Evolutionary conservation across 2,113 vertebrate genomes (phyloP).

Genomic region (Megaptera novaeangliae): DNA sequence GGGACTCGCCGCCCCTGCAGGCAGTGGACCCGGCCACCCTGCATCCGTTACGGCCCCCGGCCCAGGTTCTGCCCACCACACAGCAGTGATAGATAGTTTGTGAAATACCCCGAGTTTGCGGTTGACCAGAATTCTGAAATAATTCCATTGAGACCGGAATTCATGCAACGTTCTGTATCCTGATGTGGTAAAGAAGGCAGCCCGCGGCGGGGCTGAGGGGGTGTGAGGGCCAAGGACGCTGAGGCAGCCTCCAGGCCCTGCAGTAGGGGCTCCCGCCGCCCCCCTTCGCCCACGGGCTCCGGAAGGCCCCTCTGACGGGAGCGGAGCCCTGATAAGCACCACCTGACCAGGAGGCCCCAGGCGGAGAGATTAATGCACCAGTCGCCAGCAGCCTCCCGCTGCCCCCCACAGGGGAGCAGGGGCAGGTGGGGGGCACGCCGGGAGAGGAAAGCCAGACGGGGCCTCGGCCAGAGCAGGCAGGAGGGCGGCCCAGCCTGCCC

Average conservation of each 20-base stretch:
- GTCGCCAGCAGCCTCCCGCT: conserved; percentile 79
- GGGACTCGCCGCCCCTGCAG: neutral
- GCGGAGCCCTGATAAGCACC: conserved; percentile 86
- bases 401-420: neutral
- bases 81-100: conserved; percentile 79
- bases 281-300: conserved; percentile 66
- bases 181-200: conserved; percentile 86
- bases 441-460: conserved; percentile 41
- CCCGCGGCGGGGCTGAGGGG: conserved; percentile 59
- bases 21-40: conserved; percentile 21
- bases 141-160: conserved; percentile 85
- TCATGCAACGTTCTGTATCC: conserved; percentile 85
- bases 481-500: neutral
- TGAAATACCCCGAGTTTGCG: conserved; percentile 82
- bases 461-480: neutral
- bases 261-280: conserved; percentile 48
- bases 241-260: conserved; percentile 73
- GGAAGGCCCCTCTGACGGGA: conserved; percentile 85
- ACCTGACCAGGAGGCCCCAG: conserved; percentile 80
- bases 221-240: conserved; percentile 62
- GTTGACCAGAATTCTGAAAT: conserved; percentile 87
- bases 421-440: neutral
- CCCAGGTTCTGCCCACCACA: conserved; percentile 55
- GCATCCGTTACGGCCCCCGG: conserved; percentile 79
- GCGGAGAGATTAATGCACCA: conserved; percentile 83